Percentiles rank a stretch among this genome's conserved stretches.
These are phyloP conservation scores for Toxotes jaculatrix DNA, from an alignment of 2,113 vertebrate species.

Conservation along the genomic window DNA sequence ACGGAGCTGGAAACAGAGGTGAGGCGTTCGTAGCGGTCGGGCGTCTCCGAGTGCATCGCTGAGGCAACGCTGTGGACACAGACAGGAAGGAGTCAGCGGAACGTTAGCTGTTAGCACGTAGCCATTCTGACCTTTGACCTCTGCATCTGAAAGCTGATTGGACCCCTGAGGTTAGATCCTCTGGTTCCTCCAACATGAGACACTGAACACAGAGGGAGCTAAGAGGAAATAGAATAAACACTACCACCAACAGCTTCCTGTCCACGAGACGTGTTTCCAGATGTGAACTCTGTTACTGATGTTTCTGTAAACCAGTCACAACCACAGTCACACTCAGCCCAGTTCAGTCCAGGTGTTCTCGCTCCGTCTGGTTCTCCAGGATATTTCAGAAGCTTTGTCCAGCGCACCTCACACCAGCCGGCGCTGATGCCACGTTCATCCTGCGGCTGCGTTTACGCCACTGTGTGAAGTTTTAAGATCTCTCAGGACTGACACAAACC, in stretches of 20 bases:
- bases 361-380: too few species aligned
- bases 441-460: too few species aligned
- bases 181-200: not conserved
- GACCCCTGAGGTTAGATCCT: slow-evolving; percentile 8
- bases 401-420: too few species aligned
- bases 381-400: too few species aligned
- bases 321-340: too few species aligned
- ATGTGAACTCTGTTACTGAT: not conserved
- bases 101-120: slow-evolving; percentile 17
- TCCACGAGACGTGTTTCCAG: not conserved
- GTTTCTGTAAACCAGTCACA: too few species aligned
- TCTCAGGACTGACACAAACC: too few species aligned
- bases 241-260: not conserved
- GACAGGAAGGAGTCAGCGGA: slow-evolving; percentile 26
- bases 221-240: slow-evolving; percentile 17
- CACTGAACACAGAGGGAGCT: slow-evolving; percentile 8
- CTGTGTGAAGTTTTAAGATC: too few species aligned
- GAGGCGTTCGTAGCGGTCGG: slow-evolving; percentile 95
- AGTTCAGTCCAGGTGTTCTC: too few species aligned
- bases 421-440: too few species aligned
- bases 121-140: slow-evolving; percentile 38
- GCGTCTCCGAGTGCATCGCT: slow-evolving; percentile 93
- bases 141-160: not conserved
- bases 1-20: slow-evolving; percentile 97
- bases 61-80: slow-evolving; percentile 90